Evolutionary conservation across 2,797 vertebrate species (phyloP).

Genomic region (Gorsachius magnificus): DNA sequence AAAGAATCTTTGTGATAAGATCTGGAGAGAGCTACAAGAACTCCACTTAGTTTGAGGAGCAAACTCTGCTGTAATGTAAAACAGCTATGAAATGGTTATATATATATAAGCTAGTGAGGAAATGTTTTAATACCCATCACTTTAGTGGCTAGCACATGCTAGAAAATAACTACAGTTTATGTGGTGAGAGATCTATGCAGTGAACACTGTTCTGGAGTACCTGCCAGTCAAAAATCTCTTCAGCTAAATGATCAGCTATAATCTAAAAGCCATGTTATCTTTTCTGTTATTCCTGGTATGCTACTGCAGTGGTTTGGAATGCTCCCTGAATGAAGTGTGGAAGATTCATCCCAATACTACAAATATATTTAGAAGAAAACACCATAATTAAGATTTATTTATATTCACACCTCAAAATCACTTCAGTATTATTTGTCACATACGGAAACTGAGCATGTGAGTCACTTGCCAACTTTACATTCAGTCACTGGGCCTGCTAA

Average conservation of each 20-base stretch:
- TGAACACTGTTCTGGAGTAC: not conserved
- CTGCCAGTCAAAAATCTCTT: not conserved
- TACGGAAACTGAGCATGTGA: not conserved
- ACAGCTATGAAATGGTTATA: not conserved
- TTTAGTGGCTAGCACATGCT: not conserved
- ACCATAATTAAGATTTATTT: not conserved
- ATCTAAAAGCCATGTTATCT: not conserved
- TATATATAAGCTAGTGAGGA: not conserved
- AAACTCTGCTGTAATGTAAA: not conserved
- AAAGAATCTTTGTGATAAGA: not conserved
- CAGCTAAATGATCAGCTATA: not conserved
- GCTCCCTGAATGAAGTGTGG: not conserved
- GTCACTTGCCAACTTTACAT: not conserved
- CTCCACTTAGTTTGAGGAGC: not conserved
- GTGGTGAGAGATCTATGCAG: not conserved
- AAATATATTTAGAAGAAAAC: not conserved
- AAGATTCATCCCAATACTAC: not conserved
- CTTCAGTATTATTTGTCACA: not conserved
- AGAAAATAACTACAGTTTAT: not conserved
- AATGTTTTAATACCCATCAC: not conserved
- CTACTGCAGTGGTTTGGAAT: not conserved
- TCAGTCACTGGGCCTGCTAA: not conserved
- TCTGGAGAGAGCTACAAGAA: not conserved
- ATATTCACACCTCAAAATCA: not conserved
- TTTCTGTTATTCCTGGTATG: not conserved